Percentiles rank a stretch among this genome's conserved stretches.
Conservation (phyloP, 2,888 invertebrate genomes). For the Drymonia ruficornis region DNA sequence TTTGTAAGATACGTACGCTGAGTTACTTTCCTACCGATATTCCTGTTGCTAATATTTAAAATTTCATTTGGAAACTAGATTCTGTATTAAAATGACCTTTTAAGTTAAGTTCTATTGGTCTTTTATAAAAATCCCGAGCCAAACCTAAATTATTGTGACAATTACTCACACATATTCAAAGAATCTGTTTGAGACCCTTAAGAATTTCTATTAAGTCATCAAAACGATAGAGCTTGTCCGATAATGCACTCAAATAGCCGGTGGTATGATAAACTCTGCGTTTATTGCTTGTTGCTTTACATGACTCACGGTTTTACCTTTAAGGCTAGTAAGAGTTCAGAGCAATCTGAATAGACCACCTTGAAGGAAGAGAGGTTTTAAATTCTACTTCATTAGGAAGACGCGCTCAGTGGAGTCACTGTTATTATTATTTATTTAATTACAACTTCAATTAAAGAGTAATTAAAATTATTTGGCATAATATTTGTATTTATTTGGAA, state of each 20-base stretch:
- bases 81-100: no score
- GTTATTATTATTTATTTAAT: background rate
- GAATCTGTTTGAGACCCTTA: background rate
- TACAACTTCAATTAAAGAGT: no score
- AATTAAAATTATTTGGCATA: no score
- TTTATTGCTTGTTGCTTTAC: slow-evolving; percentile 1
- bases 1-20: no score
- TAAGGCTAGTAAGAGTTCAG: background rate
- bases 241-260: slow-evolving; percentile 1
- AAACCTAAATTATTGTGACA: background rate
- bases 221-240: background rate
- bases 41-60: no score
- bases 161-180: slow-evolving; percentile 3
- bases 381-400: background rate
- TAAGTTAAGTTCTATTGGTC: background rate
- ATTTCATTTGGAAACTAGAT: no score
- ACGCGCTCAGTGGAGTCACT: background rate
- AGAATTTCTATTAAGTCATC: slow-evolving; percentile 6
- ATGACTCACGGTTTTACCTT: slow-evolving; percentile 6
- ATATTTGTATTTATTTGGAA: no score
- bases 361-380: background rate
- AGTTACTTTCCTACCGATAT: no score
- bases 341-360: slow-evolving; percentile 3
- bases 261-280: background rate
- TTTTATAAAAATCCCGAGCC: background rate